Evolutionary conservation across 2,888 invertebrate genomes (phyloP), one percentile per base, ranked within the genome.

Genomic region (Pammene aurita): DNA sequence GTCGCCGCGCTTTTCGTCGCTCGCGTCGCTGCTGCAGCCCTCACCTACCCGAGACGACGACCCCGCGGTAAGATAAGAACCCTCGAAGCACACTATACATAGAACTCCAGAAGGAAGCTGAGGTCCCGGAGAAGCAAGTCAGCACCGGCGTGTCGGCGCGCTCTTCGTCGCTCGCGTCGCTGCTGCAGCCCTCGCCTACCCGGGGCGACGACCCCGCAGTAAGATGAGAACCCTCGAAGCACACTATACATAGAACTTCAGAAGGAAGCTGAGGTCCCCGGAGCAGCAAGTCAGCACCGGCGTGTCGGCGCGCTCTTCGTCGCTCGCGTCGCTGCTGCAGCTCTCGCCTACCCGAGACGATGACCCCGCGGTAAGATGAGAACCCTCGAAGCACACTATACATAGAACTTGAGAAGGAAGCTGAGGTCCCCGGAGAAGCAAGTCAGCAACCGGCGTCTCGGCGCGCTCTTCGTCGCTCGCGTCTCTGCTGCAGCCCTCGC

Each of bases 71-170:
- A 26, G 1, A 26, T 26, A 73, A 58, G 61, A 52, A 18, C 50
- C 9, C 38, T 38, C 7, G 38, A 38, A 38, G 9, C 38, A 38
- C 38, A 38, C 26, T 16, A 26, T 5, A 34, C 34, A 34, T 82
- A 96, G 95, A 95, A 95, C 78, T 95, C 95, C 80, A 94, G 94
- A 76, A 93, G 94, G 78, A 93, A 94, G 55, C 81, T 95, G 71
- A 91, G 92, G 46, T 91, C 94, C 93, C 94, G 0, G 94, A 94
- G 74, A 92, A 89, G 74, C 87, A 88, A 74, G 79, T 83, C 14
- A 89, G 75, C 77, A 75, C 84, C 1, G 90, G 90, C 4, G 86
- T 87, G 76, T 88, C 86, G 71, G 94, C 84, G 72, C 87, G 80
- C 71, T 93, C 85, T 65, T 92, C 82, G 72, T 94, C 92, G 0